These are phyloP conservation scores for Spondyliosoma cantharus DNA, from an alignment of 2,797 vertebrate genomes.

Conservation along the genomic window DNA sequence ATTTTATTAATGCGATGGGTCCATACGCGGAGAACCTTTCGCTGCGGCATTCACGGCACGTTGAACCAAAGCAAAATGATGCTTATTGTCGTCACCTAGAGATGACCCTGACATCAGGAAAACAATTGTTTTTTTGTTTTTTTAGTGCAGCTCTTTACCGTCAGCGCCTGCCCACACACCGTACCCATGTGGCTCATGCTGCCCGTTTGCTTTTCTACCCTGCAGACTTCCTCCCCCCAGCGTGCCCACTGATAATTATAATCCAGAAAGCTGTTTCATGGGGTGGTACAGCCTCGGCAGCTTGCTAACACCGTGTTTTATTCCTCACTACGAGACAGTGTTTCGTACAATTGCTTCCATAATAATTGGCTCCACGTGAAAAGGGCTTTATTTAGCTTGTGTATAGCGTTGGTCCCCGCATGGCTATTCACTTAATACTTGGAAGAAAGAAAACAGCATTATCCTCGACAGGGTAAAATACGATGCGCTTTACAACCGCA, in stretches of 20 bases:
- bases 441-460: background rate
- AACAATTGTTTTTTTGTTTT: constrained; percentile 51
- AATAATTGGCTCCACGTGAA: constrained; percentile 47
- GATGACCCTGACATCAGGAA: constrained; percentile 34
- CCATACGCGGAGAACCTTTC: background rate
- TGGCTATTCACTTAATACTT: constrained; percentile 32
- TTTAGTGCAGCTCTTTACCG: constrained; percentile 49
- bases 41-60: constrained; percentile 8
- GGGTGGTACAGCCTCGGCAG: constrained; percentile 40
- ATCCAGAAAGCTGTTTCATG: constrained; percentile 54
- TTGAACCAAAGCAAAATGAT: constrained; percentile 19
- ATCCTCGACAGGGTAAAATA: constrained; percentile 26
- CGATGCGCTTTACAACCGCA: constrained; percentile 16
- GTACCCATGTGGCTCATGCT: constrained; percentile 39
- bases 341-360: constrained; percentile 41
- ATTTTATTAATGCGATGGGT: background rate
- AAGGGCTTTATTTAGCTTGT: constrained; percentile 41
- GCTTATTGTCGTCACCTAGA: constrained; percentile 31
- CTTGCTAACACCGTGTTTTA: constrained; percentile 51
- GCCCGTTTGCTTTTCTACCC: constrained; percentile 45
- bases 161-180: constrained; percentile 50
- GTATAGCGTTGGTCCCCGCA: constrained; percentile 13
- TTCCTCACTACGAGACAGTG: constrained; percentile 41
- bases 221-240: constrained; percentile 41
- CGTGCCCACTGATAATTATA: constrained; percentile 57